phyloP scores from a whole-genome alignment of 1,140 invertebrate genomes.

The Drosophila repleta region DNA sequence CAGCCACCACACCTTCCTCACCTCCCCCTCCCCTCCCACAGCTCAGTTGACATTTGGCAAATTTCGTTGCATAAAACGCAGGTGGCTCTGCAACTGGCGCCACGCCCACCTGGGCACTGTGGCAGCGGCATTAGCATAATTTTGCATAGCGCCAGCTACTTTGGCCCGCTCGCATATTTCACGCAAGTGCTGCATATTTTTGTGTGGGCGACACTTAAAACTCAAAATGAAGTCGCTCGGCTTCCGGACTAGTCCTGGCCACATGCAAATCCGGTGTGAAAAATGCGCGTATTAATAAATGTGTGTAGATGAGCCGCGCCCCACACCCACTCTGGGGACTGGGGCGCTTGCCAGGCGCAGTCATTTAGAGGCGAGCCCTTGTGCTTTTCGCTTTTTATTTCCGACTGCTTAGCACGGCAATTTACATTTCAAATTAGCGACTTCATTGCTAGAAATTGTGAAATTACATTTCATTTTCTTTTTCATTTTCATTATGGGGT shows the following conservation, averaged over 20 bases:
- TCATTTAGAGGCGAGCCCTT: slow-evolving; percentile 36
- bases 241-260: background rate
- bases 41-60: slow-evolving; percentile 41
- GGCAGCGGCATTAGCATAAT: slow-evolving; percentile 72
- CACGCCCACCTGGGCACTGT: slow-evolving; percentile 44
- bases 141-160: slow-evolving; percentile 69
- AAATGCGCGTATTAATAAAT: slow-evolving; percentile 78
- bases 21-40: too few relatives aligned
- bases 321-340: too few relatives aligned
- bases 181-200: slow-evolving; percentile 74
- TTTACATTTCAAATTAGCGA: slow-evolving; percentile 82
- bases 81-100: slow-evolving; percentile 23
- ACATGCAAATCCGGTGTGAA: slow-evolving; percentile 62
- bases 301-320: slow-evolving; percentile 26
- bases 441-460: slow-evolving; percentile 75
- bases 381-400: slow-evolving; percentile 52
- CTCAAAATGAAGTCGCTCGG: slow-evolving; percentile 73
- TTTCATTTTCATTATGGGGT: slow-evolving; percentile 57
- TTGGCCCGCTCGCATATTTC: slow-evolving; percentile 68
- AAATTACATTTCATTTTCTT: slow-evolving; percentile 81
- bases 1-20: slow-evolving; percentile 10
- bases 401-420: slow-evolving; percentile 60
- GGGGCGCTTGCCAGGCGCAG: too few relatives aligned
- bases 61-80: slow-evolving; percentile 56
- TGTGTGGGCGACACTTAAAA: slow-evolving; percentile 67